A percentile compares a stretch with the other conserved stretches of the same genome.
Evolutionary conservation across 2,797 vertebrate species (phyloP).

Genomic region (Rhodeus uyekii): DNA sequence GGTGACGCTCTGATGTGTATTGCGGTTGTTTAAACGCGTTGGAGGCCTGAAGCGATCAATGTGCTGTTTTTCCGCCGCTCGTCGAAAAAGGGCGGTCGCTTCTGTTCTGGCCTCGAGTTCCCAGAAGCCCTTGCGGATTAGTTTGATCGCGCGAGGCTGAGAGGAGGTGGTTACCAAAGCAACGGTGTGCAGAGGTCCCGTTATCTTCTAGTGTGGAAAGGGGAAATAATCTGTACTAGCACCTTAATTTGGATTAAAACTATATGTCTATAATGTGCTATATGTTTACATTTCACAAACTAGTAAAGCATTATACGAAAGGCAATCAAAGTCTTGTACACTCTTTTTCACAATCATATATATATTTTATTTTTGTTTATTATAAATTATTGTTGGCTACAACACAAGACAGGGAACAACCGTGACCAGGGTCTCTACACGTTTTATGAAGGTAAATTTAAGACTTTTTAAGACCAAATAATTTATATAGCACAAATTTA

Average conservation of each 20-base stretch:
- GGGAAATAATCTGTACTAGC: neutral
- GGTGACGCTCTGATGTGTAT: conserved; percentile 53
- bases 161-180: conserved; percentile 1
- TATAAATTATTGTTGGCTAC: too few relatives aligned
- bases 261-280: neutral
- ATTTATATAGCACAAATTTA: too few relatives aligned
- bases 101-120: conserved; percentile 74
- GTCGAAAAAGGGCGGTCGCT: conserved; percentile 80
- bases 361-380: too few relatives aligned
- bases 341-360: too few relatives aligned
- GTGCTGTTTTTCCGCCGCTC: conserved; percentile 68
- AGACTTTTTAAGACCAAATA: too few relatives aligned
- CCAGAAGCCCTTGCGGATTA: conserved; percentile 73
- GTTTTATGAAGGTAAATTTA: too few relatives aligned
- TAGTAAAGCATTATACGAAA: neutral
- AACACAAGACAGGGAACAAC: too few relatives aligned
- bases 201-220: neutral
- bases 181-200: neutral
- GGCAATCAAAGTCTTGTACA: neutral
- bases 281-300: neutral
- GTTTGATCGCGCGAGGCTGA: conserved; percentile 66
- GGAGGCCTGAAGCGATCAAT: conserved; percentile 66
- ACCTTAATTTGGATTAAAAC: neutral
- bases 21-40: conserved; percentile 62
- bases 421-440: too few relatives aligned